Percentiles rank a stretch among this genome's conserved stretches.
Evolutionary conservation across 2,113 vertebrate species (phyloP).

Genomic region (Anolis carolinensis): DNA sequence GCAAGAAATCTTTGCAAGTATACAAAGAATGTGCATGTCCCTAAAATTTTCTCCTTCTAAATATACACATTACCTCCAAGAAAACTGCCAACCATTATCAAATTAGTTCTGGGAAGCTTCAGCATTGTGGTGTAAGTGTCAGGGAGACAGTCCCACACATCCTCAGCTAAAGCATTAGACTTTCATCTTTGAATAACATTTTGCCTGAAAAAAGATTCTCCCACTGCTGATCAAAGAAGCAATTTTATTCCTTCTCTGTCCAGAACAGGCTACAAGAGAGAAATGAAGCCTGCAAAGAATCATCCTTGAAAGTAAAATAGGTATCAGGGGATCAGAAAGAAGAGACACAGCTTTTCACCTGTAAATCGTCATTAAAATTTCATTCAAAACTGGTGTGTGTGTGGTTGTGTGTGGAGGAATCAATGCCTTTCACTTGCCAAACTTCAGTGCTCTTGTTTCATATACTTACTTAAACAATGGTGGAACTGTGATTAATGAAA

Average conservation of each 20-base stretch:
- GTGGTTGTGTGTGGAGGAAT: background rate
- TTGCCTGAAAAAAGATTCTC: background rate
- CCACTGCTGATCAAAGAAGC: background rate
- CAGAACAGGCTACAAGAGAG: background rate
- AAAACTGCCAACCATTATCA: background rate
- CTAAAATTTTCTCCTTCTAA: background rate
- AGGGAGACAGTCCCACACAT: background rate
- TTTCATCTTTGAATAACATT: background rate
- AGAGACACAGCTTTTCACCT: background rate
- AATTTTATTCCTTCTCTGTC: background rate
- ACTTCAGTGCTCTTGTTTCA: background rate
- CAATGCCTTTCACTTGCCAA: background rate
- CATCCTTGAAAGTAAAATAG: conserved; percentile 27
- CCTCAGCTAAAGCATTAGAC: background rate
- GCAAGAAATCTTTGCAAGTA: background rate
- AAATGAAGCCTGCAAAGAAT: background rate
- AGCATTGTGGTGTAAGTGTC: accelerated
- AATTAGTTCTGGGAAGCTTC: background rate
- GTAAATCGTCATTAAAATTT: background rate
- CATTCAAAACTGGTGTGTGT: too few relatives aligned
- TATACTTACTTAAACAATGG: background rate
- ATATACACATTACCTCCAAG: background rate
- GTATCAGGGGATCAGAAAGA: conserved; percentile 25
- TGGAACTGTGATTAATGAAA: background rate
- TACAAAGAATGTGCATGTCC: accelerated